Evolutionary conservation across 2,797 vertebrate species (phyloP).

Genomic region (Mormyrops attenuatus): DNA sequence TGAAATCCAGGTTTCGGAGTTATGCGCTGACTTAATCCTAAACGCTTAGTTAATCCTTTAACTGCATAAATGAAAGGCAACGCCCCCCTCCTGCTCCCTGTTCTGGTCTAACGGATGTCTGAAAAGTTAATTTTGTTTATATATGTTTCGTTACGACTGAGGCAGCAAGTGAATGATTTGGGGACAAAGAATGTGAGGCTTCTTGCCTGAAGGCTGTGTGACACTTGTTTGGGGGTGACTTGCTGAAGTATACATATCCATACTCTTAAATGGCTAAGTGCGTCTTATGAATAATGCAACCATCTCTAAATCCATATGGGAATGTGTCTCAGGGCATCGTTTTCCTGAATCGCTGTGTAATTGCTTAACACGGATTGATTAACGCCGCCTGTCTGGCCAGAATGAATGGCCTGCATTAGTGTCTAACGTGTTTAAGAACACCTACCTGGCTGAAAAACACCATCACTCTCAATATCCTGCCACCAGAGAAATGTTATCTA

Average conservation of each 20-base stretch:
- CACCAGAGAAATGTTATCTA: slow-evolving; percentile 11
- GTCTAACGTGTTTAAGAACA: not conserved
- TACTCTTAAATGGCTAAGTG: not conserved
- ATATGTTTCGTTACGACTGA: not conserved
- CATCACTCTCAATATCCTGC: slow-evolving; percentile 5
- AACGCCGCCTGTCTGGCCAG: not conserved
- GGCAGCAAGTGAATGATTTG: not conserved
- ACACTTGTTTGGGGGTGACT: not conserved
- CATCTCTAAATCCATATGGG: not conserved
- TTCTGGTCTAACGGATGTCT: not conserved
- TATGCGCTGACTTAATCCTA: not conserved
- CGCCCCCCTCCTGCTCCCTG: not conserved
- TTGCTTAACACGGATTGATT: not conserved
- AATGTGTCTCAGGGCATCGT: not conserved
- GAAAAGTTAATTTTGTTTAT: not conserved
- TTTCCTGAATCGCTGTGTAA: not conserved
- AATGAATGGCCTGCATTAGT: not conserved
- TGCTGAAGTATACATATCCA: not conserved
- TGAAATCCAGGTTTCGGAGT: not conserved
- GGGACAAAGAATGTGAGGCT: not conserved
- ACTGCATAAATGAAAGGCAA: not conserved
- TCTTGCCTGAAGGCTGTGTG: not conserved
- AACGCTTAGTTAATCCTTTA: not conserved
- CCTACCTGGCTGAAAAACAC: not conserved
- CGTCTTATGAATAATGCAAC: not conserved